A percentile compares a stretch with the other conserved stretches of the same genome.
Conservation (phyloP, 2,888 invertebrate genomes). For the Acanthopleura granulata region DNA sequence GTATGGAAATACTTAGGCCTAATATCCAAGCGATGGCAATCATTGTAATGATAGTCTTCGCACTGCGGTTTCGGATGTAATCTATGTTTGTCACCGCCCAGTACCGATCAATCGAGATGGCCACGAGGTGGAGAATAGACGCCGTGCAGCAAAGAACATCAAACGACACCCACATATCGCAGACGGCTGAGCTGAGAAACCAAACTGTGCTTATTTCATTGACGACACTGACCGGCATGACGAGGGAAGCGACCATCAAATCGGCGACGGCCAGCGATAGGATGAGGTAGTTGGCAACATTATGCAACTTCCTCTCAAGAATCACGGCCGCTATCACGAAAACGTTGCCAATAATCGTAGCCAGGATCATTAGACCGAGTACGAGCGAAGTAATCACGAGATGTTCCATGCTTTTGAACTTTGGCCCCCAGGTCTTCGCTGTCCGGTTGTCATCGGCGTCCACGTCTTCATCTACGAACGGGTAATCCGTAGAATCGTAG, state of each 20-base stretch:
- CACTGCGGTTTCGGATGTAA: constrained; percentile 93
- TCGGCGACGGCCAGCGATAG: constrained; percentile 97
- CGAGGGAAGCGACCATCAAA: constrained; percentile 95
- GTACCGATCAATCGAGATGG: constrained; percentile 96
- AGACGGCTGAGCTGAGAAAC: constrained; percentile 88
- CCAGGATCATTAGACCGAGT: constrained; percentile 87
- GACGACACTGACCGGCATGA: constrained; percentile 71
- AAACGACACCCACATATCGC: constrained; percentile 97
- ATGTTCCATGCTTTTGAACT: constrained; percentile 38
- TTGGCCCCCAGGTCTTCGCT: constrained; percentile 24
- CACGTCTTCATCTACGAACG: neutral
- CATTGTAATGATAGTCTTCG: constrained; percentile 84
- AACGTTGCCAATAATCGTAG: constrained; percentile 95
- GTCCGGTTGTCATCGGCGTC: neutral
- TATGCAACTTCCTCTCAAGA: constrained; percentile 91
- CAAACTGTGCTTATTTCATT: constrained; percentile 73
- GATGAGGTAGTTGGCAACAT: constrained; percentile 96
- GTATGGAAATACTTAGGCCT: constrained; percentile 91
- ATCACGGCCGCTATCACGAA: constrained; percentile 98
- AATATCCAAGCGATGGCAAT: constrained; percentile 93
- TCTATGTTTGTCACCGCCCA: constrained; percentile 99
- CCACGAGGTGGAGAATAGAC: constrained; percentile 95
- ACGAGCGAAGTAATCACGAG: constrained; percentile 46
- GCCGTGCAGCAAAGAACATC: constrained; percentile 98
- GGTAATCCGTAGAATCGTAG: constrained; percentile 2